phyloP scores from a whole-genome alignment of 2,888 invertebrate species.

The Lapara coniferarum region DNA sequence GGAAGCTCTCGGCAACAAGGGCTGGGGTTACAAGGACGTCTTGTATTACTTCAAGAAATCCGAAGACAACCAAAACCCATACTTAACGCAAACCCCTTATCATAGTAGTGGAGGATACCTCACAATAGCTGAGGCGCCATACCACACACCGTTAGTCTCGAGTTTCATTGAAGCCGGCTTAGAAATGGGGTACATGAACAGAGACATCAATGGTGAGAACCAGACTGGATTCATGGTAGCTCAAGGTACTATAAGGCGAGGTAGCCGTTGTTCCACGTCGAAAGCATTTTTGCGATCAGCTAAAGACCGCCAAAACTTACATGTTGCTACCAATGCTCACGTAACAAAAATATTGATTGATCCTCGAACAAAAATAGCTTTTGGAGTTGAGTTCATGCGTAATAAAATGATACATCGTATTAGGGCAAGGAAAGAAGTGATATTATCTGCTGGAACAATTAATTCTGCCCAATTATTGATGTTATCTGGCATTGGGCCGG shows the following conservation, averaged over 20 bases:
- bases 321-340: slow-evolving; percentile 92
- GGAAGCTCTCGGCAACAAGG: slow-evolving; percentile 93
- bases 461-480: slow-evolving; percentile 97
- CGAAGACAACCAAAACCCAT: slow-evolving; percentile 95
- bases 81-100: slow-evolving; percentile 89
- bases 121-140: slow-evolving; percentile 93
- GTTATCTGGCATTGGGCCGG: slow-evolving; percentile 94
- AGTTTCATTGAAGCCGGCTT: slow-evolving; percentile 92
- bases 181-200: slow-evolving; percentile 92
- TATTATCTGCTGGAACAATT: slow-evolving; percentile 95
- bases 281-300: slow-evolving; percentile 94
- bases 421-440: slow-evolving; percentile 92
- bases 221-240: slow-evolving; percentile 96
- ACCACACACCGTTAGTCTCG: slow-evolving; percentile 91
- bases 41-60: slow-evolving; percentile 95
- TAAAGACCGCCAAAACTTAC: slow-evolving; percentile 90
- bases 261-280: slow-evolving; percentile 93
- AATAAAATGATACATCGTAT: slow-evolving; percentile 89
- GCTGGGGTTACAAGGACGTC: slow-evolving; percentile 93
- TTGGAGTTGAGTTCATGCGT: slow-evolving; percentile 91
- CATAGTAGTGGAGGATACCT: slow-evolving; percentile 92
- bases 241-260: slow-evolving; percentile 90
- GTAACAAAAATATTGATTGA: slow-evolving; percentile 90
- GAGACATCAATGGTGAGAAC: slow-evolving; percentile 93
- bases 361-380: slow-evolving; percentile 89